Conservation (phyloP, 2,888 invertebrate species). For the Pollenia angustigena region DNA sequence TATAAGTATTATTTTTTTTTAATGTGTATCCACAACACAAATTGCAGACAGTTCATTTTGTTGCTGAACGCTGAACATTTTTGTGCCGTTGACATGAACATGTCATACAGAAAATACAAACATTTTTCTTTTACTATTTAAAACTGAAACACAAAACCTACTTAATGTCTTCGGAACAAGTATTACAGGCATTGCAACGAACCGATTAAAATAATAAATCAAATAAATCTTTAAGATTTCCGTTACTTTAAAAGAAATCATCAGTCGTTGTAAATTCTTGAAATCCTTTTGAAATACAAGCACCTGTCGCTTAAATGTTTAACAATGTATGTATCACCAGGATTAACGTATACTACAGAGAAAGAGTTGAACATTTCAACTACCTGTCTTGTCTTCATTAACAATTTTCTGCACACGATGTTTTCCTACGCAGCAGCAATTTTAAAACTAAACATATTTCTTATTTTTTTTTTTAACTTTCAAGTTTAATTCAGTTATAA, state of each 20-base stretch:
- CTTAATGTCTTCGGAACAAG: background rate
- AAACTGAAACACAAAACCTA: conserved; percentile 1
- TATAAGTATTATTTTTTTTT: conserved; percentile 9
- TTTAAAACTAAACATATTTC: background rate
- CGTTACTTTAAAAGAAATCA: conserved; percentile 22
- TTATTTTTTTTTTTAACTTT: background rate
- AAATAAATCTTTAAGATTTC: conserved; percentile 37
- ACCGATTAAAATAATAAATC: conserved; percentile 42
- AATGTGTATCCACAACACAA: conserved; percentile 2
- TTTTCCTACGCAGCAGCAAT: background rate
- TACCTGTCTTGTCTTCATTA: conserved; percentile 2
- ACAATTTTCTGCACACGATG: background rate
- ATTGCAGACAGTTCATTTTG: conserved; percentile 32
- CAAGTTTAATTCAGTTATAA: background rate
- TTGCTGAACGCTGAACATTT: conserved; percentile 13
- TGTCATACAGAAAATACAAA: conserved; percentile 16
- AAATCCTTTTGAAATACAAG: conserved; percentile 29
- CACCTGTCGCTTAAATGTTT: background rate
- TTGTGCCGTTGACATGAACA: conserved; percentile 46
- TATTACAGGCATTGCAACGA: background rate
- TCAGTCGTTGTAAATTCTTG: conserved; percentile 3
- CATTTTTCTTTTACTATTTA: background rate
- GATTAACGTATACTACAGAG: background rate
- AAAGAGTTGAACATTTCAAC: conserved; percentile 13
- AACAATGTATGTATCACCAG: background rate